Evolutionary conservation across 1,140 invertebrate species (phyloP).

Genomic region (Rhyzopertha dominica): DNA sequence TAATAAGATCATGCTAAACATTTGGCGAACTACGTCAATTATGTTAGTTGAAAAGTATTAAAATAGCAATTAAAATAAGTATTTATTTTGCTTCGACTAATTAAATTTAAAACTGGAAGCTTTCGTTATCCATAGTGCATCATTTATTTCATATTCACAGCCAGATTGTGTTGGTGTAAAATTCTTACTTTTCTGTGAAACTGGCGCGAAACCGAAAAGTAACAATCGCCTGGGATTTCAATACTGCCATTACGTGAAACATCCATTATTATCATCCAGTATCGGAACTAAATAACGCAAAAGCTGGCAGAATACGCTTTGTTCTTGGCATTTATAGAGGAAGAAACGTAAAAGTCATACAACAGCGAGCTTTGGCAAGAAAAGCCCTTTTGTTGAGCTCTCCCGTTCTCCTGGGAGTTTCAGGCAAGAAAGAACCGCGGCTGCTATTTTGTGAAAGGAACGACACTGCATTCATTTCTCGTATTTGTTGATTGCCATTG

Average conservation of each 20-base stretch:
- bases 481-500: constrained; percentile 17
- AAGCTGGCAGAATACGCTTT: constrained; percentile 42
- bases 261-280: constrained; percentile 40
- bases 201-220: no score
- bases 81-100: no score
- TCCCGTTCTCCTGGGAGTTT: constrained; percentile 37
- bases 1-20: no score
- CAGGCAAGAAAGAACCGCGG: constrained; percentile 37
- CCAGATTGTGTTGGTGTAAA: no score
- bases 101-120: no score
- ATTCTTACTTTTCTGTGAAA: no score
- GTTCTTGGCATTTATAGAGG: constrained; percentile 37
- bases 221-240: constrained; percentile 25
- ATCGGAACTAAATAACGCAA: constrained; percentile 42
- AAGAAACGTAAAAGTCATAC: constrained; percentile 44
- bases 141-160: no score
- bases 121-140: no score
- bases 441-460: constrained; percentile 36
- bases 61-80: no score
- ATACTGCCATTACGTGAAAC: constrained; percentile 34
- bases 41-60: no score
- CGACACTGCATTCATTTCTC: constrained; percentile 26
- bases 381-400: constrained; percentile 36
- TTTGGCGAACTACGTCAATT: no score
- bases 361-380: constrained; percentile 40